Evolutionary conservation across 2,113 vertebrate species (phyloP).

Genomic region (Eulacestoma nigropectus): DNA sequence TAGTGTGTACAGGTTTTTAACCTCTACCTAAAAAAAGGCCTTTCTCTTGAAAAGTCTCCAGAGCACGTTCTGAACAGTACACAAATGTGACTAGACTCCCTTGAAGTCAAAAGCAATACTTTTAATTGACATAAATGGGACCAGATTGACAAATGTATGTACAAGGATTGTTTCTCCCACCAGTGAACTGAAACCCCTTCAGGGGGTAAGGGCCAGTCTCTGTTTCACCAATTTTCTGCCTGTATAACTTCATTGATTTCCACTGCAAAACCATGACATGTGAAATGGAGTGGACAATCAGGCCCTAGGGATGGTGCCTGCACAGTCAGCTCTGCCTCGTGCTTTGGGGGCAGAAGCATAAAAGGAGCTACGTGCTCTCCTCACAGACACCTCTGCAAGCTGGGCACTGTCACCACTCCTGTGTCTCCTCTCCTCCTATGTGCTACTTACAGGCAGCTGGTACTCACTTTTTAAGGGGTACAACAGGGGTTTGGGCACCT

Average conservation of each 20-base stretch:
- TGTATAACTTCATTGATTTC: constrained; percentile 31
- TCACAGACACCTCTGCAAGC: not conserved
- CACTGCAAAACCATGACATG: not conserved
- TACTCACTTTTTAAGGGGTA: not conserved
- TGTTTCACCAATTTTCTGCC: constrained; percentile 31
- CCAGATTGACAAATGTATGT: not conserved
- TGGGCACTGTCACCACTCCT: not conserved
- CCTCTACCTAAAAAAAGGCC: not conserved
- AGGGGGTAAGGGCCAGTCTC: not conserved
- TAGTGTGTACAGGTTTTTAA: not conserved
- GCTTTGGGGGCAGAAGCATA: not conserved
- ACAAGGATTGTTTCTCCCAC: not conserved
- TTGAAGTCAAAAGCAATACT: not conserved
- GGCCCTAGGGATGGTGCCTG: not conserved
- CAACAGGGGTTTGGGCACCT: not conserved
- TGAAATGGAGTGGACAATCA: not conserved
- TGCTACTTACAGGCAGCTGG: accelerated
- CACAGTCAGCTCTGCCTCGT: not conserved
- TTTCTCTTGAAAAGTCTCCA: not conserved
- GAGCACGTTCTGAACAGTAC: not conserved
- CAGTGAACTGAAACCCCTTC: not conserved
- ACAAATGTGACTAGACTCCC: not conserved
- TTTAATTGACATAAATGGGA: not conserved
- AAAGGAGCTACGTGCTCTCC: accelerated
- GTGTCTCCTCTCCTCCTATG: not conserved